These are phyloP conservation scores for Typhlichthys eigenmanni DNA, from an alignment of 2,797 vertebrate genomes.

Conservation along the genomic window DNA sequence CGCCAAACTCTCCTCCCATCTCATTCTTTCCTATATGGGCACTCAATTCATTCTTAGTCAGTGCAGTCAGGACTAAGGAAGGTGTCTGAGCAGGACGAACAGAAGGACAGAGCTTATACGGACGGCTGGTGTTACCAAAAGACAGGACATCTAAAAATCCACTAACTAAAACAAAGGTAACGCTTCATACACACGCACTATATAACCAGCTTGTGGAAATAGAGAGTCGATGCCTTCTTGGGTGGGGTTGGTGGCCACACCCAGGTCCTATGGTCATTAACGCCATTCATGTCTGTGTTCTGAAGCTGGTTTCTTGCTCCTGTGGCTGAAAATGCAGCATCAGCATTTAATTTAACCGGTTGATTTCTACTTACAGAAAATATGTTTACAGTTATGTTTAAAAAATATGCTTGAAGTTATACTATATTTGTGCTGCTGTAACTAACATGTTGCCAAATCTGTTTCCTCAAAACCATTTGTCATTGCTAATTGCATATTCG, in stretches of 20 bases:
- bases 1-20: constrained; percentile 66
- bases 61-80: constrained; percentile 29
- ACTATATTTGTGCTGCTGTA: background rate
- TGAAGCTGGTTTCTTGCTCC: no score
- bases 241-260: constrained; percentile 53
- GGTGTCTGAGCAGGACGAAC: constrained; percentile 3
- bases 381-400: background rate
- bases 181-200: background rate
- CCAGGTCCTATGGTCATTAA: constrained; percentile 30
- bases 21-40: constrained; percentile 74
- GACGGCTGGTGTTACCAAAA: background rate
- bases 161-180: background rate
- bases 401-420: background rate
- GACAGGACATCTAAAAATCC: constrained; percentile 4
- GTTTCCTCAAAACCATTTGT: background rate
- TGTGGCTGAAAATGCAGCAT: no score
- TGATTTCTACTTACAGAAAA: background rate
- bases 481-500: no score
- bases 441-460: background rate
- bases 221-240: constrained; percentile 13
- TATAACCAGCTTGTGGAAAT: constrained; percentile 10
- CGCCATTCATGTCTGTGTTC: constrained; percentile 1
- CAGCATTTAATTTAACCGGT: no score
- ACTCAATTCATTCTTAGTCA: constrained; percentile 45
- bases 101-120: constrained; percentile 4